phyloP scores from a whole-genome alignment of 1,140 invertebrate genomes.

The Agrypnia vestita region DNA sequence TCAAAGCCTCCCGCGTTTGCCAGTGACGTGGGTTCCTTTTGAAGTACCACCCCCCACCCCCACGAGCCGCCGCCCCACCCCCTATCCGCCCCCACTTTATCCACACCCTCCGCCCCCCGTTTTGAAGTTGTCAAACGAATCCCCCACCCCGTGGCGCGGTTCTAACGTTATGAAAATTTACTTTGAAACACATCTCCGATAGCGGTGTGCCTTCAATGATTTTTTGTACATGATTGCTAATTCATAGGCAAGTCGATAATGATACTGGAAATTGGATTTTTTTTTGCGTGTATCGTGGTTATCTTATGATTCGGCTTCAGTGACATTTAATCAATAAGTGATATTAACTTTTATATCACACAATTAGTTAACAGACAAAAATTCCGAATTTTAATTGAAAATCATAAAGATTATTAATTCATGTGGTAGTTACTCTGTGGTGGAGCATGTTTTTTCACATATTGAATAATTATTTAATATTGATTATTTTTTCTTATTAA shows the following conservation, averaged over 20 bases:
- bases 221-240: constrained; percentile 20
- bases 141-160: constrained; percentile 30
- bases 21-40: constrained; percentile 59
- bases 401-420: too few species aligned
- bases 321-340: too few species aligned
- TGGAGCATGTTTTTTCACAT: too few species aligned
- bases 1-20: constrained; percentile 43
- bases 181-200: constrained; percentile 31
- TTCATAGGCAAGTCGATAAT: not conserved
- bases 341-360: too few species aligned
- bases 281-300: too few species aligned
- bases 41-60: constrained; percentile 53
- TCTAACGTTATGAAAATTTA: constrained; percentile 49
- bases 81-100: not conserved
- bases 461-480: too few species aligned
- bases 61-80: constrained; percentile 8
- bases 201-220: not conserved
- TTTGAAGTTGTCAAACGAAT: constrained; percentile 51
- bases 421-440: too few species aligned
- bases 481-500: too few species aligned
- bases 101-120: constrained; percentile 6
- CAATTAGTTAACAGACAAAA: too few species aligned
- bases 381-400: too few species aligned
- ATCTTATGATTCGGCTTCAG: too few species aligned
- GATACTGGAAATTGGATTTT: too few species aligned